phyloP scores from a whole-genome alignment of 2,113 vertebrate genomes.

The Lampris megalopsis region DNA sequence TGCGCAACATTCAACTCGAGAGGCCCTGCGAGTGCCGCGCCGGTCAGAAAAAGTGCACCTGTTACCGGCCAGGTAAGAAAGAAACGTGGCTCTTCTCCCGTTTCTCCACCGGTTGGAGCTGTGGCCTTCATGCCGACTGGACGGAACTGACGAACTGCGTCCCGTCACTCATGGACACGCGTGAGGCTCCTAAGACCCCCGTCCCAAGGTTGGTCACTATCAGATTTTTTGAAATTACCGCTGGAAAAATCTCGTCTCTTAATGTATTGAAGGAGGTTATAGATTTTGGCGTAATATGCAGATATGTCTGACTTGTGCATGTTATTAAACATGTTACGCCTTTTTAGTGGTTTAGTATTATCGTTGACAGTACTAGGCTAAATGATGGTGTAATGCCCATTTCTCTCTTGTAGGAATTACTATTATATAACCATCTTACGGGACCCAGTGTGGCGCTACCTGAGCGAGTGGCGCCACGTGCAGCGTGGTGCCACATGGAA shows the following conservation, averaged over 20 bases:
- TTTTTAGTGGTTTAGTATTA: neutral
- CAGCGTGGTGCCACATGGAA: constrained; percentile 97
- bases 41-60: constrained; percentile 98
- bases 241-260: too few relatives aligned
- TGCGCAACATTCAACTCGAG: constrained; percentile 96
- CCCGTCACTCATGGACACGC: constrained; percentile 88
- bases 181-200: constrained; percentile 73
- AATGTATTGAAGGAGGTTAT: too few relatives aligned
- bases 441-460: constrained; percentile 94
- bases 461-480: constrained; percentile 98
- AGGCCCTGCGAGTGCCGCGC: constrained; percentile 94
- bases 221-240: too few relatives aligned
- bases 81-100: constrained; percentile 95
- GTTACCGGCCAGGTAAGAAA: constrained; percentile 92
- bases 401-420: constrained; percentile 86
- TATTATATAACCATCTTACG: constrained; percentile 98
- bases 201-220: constrained; percentile 84
- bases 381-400: neutral
- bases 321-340: too few relatives aligned
- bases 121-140: constrained; percentile 89
- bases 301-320: too few relatives aligned
- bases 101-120: constrained; percentile 90
- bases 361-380: too few relatives aligned
- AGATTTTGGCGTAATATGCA: too few relatives aligned
- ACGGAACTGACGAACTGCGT: constrained; percentile 89